phyloP scores from a whole-genome alignment of 2,888 invertebrate species.

The Adineta ricciae region DNA sequence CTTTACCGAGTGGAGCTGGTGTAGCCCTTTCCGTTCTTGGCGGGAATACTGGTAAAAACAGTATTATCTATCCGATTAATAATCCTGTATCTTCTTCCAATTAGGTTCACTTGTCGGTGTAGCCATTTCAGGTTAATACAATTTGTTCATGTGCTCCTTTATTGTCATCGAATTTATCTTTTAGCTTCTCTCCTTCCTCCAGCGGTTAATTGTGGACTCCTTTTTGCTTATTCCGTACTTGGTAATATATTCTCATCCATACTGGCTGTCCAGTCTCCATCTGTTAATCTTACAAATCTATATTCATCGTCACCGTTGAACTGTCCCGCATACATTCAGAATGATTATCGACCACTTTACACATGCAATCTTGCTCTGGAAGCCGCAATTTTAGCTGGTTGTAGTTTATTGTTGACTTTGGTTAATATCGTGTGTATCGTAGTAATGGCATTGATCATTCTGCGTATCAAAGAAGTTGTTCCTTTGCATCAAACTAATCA shows the following conservation, averaged over 20 bases:
- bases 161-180: conserved; percentile 51
- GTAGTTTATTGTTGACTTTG: conserved; percentile 67
- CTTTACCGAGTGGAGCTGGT: conserved; percentile 66
- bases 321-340: conserved; percentile 36
- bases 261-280: background rate
- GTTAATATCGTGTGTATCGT: conserved; percentile 74
- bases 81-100: background rate
- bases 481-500: background rate
- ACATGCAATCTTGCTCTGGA: conserved; percentile 66
- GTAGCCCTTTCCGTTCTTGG: conserved; percentile 67
- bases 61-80: too few relatives aligned
- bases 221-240: background rate
- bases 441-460: conserved; percentile 56
- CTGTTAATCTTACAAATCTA: background rate
- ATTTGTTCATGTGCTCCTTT: conserved; percentile 49
- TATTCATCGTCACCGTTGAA: background rate
- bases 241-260: background rate
- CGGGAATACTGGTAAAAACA: conserved; percentile 62
- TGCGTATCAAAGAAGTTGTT: background rate
- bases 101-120: conserved; percentile 64
- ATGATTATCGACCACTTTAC: conserved; percentile 57
- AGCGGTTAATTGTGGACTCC: conserved; percentile 62
- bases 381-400: conserved; percentile 66
- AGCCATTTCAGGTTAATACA: conserved; percentile 60
- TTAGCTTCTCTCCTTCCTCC: conserved; percentile 66